Conservation (phyloP, 1,140 invertebrate species). For the Daktulosphaira vitifoliae region DNA sequence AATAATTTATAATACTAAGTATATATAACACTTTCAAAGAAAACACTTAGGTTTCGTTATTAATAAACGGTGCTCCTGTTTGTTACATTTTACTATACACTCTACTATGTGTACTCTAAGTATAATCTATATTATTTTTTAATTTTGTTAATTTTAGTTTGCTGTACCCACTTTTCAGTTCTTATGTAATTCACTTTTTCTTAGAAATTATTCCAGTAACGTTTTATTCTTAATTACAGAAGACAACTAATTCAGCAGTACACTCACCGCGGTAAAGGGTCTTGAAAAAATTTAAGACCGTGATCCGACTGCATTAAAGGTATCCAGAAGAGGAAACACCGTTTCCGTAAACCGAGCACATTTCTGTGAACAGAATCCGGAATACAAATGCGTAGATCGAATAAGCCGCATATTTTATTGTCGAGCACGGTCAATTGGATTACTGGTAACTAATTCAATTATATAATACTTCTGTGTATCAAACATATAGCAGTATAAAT, state of each 20-base stretch:
- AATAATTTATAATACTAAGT: too few relatives aligned
- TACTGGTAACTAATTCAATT: slow-evolving; percentile 10
- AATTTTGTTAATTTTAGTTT: too few relatives aligned
- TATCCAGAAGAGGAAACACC: background rate
- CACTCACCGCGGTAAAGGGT: too few relatives aligned
- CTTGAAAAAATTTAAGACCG: slow-evolving; percentile 26
- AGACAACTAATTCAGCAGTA: slow-evolving; percentile 6
- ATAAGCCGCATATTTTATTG: slow-evolving; percentile 22
- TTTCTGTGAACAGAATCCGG: slow-evolving; percentile 4
- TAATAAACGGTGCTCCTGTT: too few relatives aligned
- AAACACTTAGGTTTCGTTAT: too few relatives aligned
- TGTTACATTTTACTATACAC: too few relatives aligned
- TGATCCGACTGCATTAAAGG: slow-evolving; percentile 15
- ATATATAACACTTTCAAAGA: too few relatives aligned
- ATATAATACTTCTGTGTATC: background rate
- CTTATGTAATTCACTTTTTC: too few relatives aligned
- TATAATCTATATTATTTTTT: too few relatives aligned
- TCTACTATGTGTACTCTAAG: too few relatives aligned
- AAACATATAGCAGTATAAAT: too few relatives aligned
- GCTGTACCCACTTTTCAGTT: too few relatives aligned
- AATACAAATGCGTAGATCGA: slow-evolving; percentile 17
- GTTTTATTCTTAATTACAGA: slow-evolving; percentile 22
- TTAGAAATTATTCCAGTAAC: slow-evolving; percentile 20
- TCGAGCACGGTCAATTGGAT: slow-evolving; percentile 11
- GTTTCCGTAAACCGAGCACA: slow-evolving; percentile 24